Evolutionary conservation across 2,113 vertebrate genomes (phyloP).

Genomic region (Lota lota): DNA sequence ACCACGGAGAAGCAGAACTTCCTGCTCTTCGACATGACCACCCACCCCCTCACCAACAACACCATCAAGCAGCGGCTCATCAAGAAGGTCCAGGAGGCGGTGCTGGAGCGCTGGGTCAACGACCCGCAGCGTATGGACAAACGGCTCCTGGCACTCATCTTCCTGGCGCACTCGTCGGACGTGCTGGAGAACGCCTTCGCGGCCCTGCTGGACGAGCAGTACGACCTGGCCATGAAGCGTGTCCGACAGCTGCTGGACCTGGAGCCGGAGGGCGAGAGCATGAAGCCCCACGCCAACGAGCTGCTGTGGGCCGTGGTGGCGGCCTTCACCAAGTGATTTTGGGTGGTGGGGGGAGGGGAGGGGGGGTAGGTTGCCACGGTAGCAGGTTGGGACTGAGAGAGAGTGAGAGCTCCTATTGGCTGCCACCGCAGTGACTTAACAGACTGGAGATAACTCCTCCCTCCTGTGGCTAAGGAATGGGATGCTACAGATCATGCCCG

Average conservation of each 20-base stretch:
- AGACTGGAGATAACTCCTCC: constrained; percentile 16
- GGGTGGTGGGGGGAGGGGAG: neutral
- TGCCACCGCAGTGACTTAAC: constrained; percentile 20
- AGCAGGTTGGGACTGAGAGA: constrained; percentile 4
- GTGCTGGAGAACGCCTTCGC: constrained; percentile 96
- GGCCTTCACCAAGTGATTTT: constrained; percentile 89
- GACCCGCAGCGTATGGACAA: constrained; percentile 95
- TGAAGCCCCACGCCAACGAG: constrained; percentile 86
- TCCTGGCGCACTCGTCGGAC: constrained; percentile 90
- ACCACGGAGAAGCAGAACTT: constrained; percentile 99
- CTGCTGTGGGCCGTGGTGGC: constrained; percentile 94
- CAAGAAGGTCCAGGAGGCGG: constrained; percentile 90
- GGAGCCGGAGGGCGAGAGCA: constrained; percentile 91
- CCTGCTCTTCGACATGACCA: constrained; percentile 97
- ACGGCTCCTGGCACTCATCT: constrained; percentile 88
- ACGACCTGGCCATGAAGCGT: constrained; percentile 94
- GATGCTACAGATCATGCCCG: neutral
- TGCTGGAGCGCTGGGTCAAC: constrained; percentile 94
- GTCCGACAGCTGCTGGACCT: constrained; percentile 91
- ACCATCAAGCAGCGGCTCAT: constrained; percentile 95
- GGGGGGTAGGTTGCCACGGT: neutral
- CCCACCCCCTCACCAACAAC: constrained; percentile 94
- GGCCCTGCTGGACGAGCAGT: constrained; percentile 91
- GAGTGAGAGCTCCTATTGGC: neutral
- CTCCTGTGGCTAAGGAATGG: constrained; percentile 33